Percentiles rank a stretch among this genome's conserved stretches.
Conservation (phyloP, 1,140 invertebrate species). For the Drosophila suzukii region DNA sequence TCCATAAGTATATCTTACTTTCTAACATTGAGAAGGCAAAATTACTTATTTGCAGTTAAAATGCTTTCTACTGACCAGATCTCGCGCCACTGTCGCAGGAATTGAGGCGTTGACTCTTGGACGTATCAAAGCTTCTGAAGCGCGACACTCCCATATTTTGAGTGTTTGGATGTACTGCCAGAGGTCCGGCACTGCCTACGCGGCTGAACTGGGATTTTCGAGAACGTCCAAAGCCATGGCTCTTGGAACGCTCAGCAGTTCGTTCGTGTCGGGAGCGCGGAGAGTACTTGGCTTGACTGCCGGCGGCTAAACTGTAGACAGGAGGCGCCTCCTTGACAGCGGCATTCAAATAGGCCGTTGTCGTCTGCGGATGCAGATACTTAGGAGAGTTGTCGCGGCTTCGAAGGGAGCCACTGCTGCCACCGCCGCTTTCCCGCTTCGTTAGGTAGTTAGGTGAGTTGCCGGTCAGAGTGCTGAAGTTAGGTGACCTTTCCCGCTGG, state of each 20-base stretch:
- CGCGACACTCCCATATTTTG: slow-evolving; percentile 60
- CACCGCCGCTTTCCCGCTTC: slow-evolving; percentile 69
- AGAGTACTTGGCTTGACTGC: slow-evolving; percentile 58
- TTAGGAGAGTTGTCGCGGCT: slow-evolving; percentile 81
- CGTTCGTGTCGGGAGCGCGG: slow-evolving; percentile 65
- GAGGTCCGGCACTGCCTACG: slow-evolving; percentile 42
- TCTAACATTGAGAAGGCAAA: not conserved
- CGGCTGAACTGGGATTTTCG: slow-evolving; percentile 76
- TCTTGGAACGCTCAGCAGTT: slow-evolving; percentile 75
- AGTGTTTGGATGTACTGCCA: slow-evolving; percentile 17
- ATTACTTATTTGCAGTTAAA: not conserved
- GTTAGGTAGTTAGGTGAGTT: slow-evolving; percentile 82
- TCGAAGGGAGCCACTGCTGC: slow-evolving; percentile 64
- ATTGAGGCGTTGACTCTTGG: slow-evolving; percentile 76
- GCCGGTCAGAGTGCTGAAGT: slow-evolving; percentile 80
- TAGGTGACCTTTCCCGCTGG: slow-evolving; percentile 69
- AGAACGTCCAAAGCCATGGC: slow-evolving; percentile 67
- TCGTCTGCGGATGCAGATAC: slow-evolving; percentile 64
- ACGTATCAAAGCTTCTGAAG: slow-evolving; percentile 81
- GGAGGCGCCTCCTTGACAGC: slow-evolving; percentile 80
- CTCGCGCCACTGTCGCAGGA: slow-evolving; percentile 84
- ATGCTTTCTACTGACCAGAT: slow-evolving; percentile 69
- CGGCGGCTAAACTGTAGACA: slow-evolving; percentile 54
- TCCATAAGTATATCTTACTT: not conserved
- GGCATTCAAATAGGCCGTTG: slow-evolving; percentile 77